Evolutionary conservation across 2,888 invertebrate genomes (phyloP).

Genomic region (Dasypolia templi): DNA sequence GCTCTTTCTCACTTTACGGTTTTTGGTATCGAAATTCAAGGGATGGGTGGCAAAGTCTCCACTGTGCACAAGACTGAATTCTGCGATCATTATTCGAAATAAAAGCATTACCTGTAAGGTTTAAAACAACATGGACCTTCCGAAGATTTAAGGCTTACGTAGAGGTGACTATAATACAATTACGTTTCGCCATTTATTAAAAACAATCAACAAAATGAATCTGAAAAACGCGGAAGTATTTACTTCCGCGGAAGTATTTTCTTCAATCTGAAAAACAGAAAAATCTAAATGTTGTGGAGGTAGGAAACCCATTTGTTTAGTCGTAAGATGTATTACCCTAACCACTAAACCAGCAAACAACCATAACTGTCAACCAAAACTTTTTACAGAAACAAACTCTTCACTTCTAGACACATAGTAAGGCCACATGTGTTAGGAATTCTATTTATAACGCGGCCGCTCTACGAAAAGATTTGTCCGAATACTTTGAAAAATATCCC

Average conservation of each 20-base stretch:
- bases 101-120: no score
- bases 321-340: neutral
- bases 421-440: conserved; percentile 52
- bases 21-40: no score
- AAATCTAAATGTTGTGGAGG: neutral
- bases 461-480: conserved; percentile 64
- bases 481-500: conserved; percentile 65
- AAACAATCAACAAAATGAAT: no score
- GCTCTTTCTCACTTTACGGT: neutral
- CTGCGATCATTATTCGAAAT: no score
- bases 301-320: neutral
- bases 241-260: no score
- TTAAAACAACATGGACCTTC: neutral
- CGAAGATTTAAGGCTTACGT: neutral
- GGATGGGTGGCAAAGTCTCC: no score
- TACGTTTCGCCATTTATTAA: no score
- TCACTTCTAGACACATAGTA: conserved; percentile 31
- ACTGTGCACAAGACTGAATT: no score
- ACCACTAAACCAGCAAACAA: neutral
- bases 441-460: conserved; percentile 59
- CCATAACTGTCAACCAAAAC: neutral
- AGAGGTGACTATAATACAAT: no score
- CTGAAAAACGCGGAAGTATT: neutral
- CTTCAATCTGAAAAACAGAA: no score
- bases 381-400: neutral